Evolutionary conservation across 2,797 vertebrate genomes (phyloP).

Genomic region (Thripadectes ignobilis): DNA sequence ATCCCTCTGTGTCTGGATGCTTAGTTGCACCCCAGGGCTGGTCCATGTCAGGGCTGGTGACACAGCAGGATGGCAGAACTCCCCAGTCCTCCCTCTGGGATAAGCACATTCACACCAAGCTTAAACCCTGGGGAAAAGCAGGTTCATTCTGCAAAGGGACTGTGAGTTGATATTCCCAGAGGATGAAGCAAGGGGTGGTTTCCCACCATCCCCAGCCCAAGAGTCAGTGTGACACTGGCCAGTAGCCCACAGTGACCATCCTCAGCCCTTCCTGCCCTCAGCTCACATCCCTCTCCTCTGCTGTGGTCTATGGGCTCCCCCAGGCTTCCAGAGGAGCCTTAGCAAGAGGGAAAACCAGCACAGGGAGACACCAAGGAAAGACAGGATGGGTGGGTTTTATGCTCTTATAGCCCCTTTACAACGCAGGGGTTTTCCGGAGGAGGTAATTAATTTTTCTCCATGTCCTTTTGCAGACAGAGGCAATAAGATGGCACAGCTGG

Average conservation of each 20-base stretch:
- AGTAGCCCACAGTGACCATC: neutral
- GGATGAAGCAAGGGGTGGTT: neutral
- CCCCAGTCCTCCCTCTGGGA: neutral
- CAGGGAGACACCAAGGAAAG: fast-evolving
- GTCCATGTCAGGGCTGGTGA: neutral
- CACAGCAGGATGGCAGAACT: too few relatives aligned
- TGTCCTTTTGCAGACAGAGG: neutral
- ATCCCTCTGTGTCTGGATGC: neutral
- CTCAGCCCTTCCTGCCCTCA: neutral
- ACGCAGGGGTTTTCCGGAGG: fast-evolving
- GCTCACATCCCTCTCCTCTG: neutral
- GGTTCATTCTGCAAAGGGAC: neutral
- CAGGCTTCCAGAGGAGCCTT: neutral
- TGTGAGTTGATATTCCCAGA: neutral
- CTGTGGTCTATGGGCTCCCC: neutral
- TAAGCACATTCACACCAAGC: neutral
- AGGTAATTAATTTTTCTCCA: neutral
- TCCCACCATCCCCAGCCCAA: neutral
- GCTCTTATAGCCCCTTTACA: neutral
- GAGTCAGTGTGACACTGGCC: neutral
- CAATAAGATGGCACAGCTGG: neutral
- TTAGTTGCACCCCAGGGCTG: neutral
- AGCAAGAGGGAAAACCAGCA: neutral
- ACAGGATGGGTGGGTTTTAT: neutral
- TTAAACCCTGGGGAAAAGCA: neutral